Conservation (phyloP, 2,888 invertebrate genomes). For the Athalia cordata region DNA sequence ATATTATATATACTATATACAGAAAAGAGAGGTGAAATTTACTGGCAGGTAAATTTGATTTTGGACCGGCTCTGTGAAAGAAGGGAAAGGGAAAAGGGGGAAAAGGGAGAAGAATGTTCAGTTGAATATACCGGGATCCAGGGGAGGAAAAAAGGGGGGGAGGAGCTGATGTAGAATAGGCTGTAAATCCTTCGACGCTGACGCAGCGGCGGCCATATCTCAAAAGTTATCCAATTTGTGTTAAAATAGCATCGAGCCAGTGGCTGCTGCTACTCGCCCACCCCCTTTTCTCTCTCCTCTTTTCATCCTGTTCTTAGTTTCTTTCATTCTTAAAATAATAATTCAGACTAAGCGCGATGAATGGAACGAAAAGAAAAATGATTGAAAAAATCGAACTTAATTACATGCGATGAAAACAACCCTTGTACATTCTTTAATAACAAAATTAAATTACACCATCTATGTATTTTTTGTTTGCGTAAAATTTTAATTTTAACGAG, state of each 20-base stretch:
- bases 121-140: too few species aligned
- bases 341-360: too few species aligned
- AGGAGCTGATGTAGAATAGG: constrained; percentile 66
- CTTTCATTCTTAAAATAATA: too few species aligned
- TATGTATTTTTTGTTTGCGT: too few species aligned
- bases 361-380: too few species aligned
- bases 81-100: constrained; percentile 48
- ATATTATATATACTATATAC: neutral
- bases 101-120: constrained; percentile 45
- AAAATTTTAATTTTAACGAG: too few species aligned
- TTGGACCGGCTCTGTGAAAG: constrained; percentile 52
- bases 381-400: too few species aligned
- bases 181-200: constrained; percentile 69
- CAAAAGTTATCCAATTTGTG: constrained; percentile 72
- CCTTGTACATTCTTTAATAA: too few species aligned
- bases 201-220: constrained; percentile 69
- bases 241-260: constrained; percentile 68
- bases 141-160: constrained; percentile 44
- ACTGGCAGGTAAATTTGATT: constrained; percentile 63
- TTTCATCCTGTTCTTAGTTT: neutral
- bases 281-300: neutral
- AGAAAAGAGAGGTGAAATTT: constrained; percentile 53
- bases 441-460: too few species aligned
- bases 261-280: constrained; percentile 51
- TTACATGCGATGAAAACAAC: too few species aligned